phyloP scores from a whole-genome alignment of 2,113 vertebrate species.

The Melanostigma gelatinosum region DNA sequence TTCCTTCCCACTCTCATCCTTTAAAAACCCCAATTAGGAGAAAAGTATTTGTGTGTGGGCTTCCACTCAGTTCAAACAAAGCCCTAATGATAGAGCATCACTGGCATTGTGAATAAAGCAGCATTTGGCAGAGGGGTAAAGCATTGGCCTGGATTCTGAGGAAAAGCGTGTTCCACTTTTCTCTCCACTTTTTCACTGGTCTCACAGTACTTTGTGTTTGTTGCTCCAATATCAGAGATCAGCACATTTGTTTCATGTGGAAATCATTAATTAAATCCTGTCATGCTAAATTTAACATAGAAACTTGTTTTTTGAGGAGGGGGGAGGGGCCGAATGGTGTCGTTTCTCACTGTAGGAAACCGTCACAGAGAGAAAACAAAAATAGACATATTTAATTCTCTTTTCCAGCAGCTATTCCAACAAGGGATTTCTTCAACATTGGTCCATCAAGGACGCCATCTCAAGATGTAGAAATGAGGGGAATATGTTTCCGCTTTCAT shows the following conservation, averaged over 20 bases:
- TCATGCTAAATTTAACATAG: conserved; percentile 73
- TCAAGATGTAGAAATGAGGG: conserved; percentile 10
- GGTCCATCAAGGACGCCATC: conserved; percentile 25
- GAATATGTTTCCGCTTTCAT: conserved; percentile 19
- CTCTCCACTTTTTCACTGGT: conserved; percentile 60
- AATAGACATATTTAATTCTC: conserved; percentile 42
- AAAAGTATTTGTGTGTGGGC: conserved; percentile 65
- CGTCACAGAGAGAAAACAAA: conserved; percentile 45
- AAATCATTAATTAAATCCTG: conserved; percentile 75
- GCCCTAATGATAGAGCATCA: conserved; percentile 67
- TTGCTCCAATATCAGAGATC: conserved; percentile 67
- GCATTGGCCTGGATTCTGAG: conserved; percentile 75
- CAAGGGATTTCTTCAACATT: conserved; percentile 42
- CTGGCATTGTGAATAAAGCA: conserved; percentile 45
- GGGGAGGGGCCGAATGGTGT: neutral
- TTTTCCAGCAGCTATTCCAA: conserved; percentile 75
- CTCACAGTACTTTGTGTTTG: conserved; percentile 61
- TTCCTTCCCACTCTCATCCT: conserved; percentile 57
- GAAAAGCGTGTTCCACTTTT: conserved; percentile 77
- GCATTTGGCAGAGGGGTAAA: conserved; percentile 66
- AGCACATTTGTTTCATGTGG: conserved; percentile 77
- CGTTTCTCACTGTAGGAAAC: conserved; percentile 52
- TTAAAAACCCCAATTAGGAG: conserved; percentile 68
- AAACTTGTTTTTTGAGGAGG: conserved; percentile 6
- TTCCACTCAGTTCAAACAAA: conserved; percentile 68